Base-by-base conservation (phyloP, 37 sponge, comb jelly and placozoan species). In the Geodia barretti region DNA sequence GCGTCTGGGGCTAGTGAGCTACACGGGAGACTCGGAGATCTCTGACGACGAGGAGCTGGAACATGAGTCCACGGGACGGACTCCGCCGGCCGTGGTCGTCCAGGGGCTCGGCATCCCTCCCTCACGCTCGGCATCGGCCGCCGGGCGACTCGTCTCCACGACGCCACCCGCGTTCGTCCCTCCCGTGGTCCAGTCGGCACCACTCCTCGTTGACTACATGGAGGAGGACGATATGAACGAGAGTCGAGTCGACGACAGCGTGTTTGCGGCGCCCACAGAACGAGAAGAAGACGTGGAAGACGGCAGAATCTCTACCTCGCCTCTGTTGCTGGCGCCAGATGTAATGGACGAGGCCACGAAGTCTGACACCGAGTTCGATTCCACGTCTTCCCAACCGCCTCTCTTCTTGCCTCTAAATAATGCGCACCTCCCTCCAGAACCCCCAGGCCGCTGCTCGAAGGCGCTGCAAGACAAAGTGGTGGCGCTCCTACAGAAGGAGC, bases 181-280 rank as follows among this genome's bases (percentile, higher is more conserved):
- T 30, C 80, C 80, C 7, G 62, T 79, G 1, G 85, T 89, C 9
- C 84, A 84, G 37, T 36, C 80, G 0, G 90, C 90, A 33, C 90
- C 90, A 7, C 69, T 70, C 33, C 38, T 86, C 30, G 90, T 89
- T 25, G 90, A 71, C 40, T 88, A 88, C 68, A 9, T 80, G 17
- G 89, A 83, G 19, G 88, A 88, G 24, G 88, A 88, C 7, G 88
- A 74, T 8, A 69, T 30, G 25, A 71, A 82, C 54, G 70, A 74
- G 25, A 72, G 74, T 42, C 74, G 77, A 60, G n/a, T n/a, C n/a
- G 83, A 87, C 41, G 68, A 71, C 5, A 54, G 14, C 38, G 43
- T 36, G 24, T 29, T 39, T 40, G 34, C 21, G 31, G 41, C 63
- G 0, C 65, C 39, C 24, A 36, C 30, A 24, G 58, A 20, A 40